Evolutionary conservation across 2,888 invertebrate species (phyloP), one percentile per base, ranked within the genome.

Genomic region (Epirrhoe tristata): DNA sequence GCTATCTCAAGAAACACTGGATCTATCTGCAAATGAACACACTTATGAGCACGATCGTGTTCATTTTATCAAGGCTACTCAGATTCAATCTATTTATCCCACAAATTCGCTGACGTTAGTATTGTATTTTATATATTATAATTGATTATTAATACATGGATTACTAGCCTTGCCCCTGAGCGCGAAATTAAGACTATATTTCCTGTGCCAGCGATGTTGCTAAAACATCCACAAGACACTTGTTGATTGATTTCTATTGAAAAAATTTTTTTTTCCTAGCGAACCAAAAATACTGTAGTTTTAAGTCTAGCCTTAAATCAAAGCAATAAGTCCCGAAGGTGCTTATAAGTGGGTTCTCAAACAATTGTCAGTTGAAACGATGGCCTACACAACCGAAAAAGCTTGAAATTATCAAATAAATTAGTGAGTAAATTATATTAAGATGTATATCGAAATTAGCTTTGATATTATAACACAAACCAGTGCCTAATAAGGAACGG

Each of bases 401-500:
- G 78, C 78, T 82, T 80, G 75, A 77, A 79, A 79, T 76, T 78
- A 79, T 80, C 75, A 75, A 73, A 68, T 76, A 75, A 77, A 77
- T 77, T 79, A 80, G 77, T 31, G 58, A 50, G 54, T 73, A 71
- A 71, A 71, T 67, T 74, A 71, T 59, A 68, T 66, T 62, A 74
- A 88, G 86, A 78, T 85, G 82, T 90, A 84, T 90, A 89, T 86
- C 83, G 82, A 81, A 84, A 81, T 87, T 91, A 90, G 91, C 92
- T 92, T 93, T 91, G 89, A 86, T 91, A 92, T 88, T 87, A 83
- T 89, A 90, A 86, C 88, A 80, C 81, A 85, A 89, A 85, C 87
- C 91, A 91, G 93, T 92, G 93, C 92, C 93, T 93, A 87, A 86
- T 81, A 77, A 80, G 85, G 86, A 81, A 77, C 70, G 85, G 82